These are phyloP conservation scores for Aphidius gifuensis DNA, from an alignment of 1,140 invertebrate genomes.

Conservation along the genomic window DNA sequence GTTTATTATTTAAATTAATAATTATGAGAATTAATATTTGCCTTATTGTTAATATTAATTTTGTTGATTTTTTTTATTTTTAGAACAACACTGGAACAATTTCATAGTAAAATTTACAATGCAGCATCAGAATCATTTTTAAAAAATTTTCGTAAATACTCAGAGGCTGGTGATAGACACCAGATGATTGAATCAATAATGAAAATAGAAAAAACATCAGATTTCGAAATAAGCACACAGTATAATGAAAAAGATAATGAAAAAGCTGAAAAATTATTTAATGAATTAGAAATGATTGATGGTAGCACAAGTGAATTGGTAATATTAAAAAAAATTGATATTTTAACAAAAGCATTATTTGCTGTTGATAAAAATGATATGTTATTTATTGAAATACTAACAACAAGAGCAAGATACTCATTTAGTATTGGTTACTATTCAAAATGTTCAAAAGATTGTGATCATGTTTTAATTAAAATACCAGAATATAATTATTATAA, in stretches of 20 bases:
- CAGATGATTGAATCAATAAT: conserved; percentile 42
- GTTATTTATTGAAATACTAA: conserved; percentile 35
- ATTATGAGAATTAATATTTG: no score
- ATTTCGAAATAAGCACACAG: conserved; percentile 30
- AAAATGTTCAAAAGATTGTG: conserved; percentile 37
- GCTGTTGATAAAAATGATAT: conserved; percentile 25
- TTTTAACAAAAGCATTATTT: conserved; percentile 41
- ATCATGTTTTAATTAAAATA: conserved; percentile 32
- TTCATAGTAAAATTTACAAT: conserved; percentile 12
- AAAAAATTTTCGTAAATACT: conserved; percentile 33
- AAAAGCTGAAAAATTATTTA: conserved; percentile 31
- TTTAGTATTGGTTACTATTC: conserved; percentile 31
- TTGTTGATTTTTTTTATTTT: neutral
- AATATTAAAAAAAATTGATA: conserved; percentile 17
- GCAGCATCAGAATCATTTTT: conserved; percentile 18
- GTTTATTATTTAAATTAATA: neutral
- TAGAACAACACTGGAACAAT: conserved; percentile 16
- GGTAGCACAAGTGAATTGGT: conserved; percentile 12
- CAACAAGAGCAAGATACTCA: conserved; percentile 32
- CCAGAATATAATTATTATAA: conserved; percentile 14
- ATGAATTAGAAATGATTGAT: conserved; percentile 6
- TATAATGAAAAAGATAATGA: conserved; percentile 39
- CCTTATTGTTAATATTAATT: neutral
- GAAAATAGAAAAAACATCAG: conserved; percentile 29
- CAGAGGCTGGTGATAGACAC: conserved; percentile 33